A percentile compares a stretch with the other conserved stretches of the same genome.
phyloP scores from a whole-genome alignment of 2,113 vertebrate species.

The Haemorhous mexicanus region DNA sequence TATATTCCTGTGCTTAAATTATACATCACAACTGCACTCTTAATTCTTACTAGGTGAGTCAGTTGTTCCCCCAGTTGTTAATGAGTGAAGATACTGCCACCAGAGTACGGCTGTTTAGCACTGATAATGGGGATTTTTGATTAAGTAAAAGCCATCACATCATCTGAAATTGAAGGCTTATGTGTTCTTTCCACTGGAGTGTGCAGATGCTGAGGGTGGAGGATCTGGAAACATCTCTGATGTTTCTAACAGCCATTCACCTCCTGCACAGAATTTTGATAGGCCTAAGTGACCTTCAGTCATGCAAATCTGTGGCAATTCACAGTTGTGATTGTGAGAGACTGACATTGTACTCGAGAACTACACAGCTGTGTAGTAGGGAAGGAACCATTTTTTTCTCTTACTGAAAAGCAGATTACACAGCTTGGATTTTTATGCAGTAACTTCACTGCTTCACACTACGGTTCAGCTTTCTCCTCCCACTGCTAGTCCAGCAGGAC shows the following conservation, averaged over 20 bases:
- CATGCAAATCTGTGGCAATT: neutral
- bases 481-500: neutral
- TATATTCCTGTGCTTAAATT: neutral
- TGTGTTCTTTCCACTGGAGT: rapidly evolving
- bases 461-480: neutral
- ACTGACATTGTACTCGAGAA: neutral
- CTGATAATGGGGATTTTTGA: neutral
- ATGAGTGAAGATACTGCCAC: neutral
- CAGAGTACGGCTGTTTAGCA: neutral
- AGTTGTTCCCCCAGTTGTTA: neutral
- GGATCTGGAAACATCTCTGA: neutral
- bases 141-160: neutral
- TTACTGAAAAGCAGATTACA: neutral
- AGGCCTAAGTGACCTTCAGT: neutral
- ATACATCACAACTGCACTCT: neutral
- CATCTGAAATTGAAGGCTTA: neutral
- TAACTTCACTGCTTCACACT: neutral
- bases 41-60: neutral
- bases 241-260: neutral
- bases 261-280: neutral
- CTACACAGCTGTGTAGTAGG: neutral
- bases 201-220: neutral
- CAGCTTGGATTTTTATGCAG: neutral
- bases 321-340: neutral
- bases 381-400: neutral